Conservation (phyloP, 2,888 invertebrate genomes). For the Sympetrum striolatum region DNA sequence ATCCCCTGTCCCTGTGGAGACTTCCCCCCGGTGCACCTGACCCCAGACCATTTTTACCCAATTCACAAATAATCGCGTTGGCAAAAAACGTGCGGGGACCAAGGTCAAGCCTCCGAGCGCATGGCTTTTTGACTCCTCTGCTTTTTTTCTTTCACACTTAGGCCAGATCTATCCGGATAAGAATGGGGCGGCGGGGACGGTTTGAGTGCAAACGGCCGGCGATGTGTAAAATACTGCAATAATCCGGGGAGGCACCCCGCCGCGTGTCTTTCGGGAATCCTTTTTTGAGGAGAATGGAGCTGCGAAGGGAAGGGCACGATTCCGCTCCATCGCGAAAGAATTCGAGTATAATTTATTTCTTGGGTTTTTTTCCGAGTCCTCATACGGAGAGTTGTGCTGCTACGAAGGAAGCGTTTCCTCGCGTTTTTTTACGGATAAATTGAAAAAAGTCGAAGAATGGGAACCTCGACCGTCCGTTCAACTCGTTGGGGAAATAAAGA, state of each 20-base stretch:
- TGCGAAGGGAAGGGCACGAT: not conserved
- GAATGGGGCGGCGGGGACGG: not conserved
- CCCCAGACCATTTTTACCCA: not conserved
- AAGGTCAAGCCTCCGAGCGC: constrained; percentile 22
- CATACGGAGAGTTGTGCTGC: no score
- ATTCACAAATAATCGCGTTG: constrained; percentile 34
- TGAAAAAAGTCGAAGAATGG: no score
- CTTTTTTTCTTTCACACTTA: not conserved
- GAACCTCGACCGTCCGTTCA: no score
- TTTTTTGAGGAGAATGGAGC: not conserved
- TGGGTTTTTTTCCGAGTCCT: not conserved
- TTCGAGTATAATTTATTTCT: not conserved
- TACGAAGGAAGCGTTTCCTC: no score
- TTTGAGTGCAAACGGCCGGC: not conserved
- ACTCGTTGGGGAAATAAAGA: no score
- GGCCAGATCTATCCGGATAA: not conserved
- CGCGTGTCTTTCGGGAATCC: constrained; percentile 11
- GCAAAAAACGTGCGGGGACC: not conserved
- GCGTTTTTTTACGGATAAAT: no score
- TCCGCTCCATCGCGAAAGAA: not conserved
- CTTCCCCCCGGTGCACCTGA: not conserved
- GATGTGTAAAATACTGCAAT: constrained; percentile 21
- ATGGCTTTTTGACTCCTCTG: not conserved
- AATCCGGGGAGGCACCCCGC: constrained; percentile 14
- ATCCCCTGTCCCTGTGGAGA: not conserved